Conservation (phyloP, 1,140 invertebrate genomes). For the Melitaea cinxia region DNA sequence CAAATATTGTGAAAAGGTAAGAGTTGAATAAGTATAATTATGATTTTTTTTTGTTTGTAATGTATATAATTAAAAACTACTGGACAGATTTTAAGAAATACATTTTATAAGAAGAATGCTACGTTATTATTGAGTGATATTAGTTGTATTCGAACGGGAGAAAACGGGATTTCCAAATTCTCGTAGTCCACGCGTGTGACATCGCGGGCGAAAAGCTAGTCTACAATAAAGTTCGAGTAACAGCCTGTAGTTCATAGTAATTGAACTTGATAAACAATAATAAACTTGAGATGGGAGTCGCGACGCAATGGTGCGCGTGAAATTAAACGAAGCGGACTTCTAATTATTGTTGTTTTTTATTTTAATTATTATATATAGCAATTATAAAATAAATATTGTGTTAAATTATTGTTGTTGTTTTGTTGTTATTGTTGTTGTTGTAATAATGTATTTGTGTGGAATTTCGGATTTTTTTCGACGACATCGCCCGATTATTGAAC, state of each 20-base stretch:
- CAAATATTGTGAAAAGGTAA: no score
- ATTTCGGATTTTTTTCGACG: conserved; percentile 62
- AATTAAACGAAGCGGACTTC: conserved; percentile 1
- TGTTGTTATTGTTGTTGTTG: conserved; percentile 22
- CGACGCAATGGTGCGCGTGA: conserved; percentile 8
- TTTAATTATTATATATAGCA: neutral
- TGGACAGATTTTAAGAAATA: no score
- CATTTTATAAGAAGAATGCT: no score
- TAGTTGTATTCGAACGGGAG: no score
- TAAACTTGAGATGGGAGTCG: conserved; percentile 30
- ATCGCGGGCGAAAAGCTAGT: neutral
- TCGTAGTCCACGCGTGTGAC: no score
- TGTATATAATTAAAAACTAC: no score
- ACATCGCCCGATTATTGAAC: conserved; percentile 46
- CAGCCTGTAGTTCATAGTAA: conserved; percentile 31
- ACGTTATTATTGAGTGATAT: no score
- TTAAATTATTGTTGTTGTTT: no score
- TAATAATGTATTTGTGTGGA: conserved; percentile 63
- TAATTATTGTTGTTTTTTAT: neutral
- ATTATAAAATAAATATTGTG: no score
- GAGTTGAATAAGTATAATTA: no score
- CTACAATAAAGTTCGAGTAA: conserved; percentile 19
- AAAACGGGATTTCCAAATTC: no score
- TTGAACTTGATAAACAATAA: conserved; percentile 43
- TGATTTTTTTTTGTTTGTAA: no score